Conservation (phyloP, 2,113 vertebrate species). For the Melanerpes formicivorus region DNA sequence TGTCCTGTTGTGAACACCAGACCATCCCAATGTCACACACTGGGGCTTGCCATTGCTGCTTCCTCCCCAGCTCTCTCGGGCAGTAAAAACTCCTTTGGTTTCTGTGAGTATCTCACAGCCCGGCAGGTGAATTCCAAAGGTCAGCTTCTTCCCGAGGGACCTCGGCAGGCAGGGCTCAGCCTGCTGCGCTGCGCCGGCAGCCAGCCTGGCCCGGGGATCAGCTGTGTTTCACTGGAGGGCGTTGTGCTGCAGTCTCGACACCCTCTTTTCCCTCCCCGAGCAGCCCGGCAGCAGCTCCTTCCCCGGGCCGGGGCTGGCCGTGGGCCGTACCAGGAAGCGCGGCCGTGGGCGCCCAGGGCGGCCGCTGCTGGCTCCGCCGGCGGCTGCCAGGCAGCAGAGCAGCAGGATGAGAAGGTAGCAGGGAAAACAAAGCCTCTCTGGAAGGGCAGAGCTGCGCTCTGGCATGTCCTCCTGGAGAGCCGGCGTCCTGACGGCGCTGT, state of each 20-base stretch:
- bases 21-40: fast-evolving
- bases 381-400: not conserved
- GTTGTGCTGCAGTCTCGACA: not conserved
- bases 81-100: no score
- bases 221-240: not conserved
- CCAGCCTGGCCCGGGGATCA: fast-evolving
- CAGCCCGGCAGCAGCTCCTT: not conserved
- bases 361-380: no score
- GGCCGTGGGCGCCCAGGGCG: not conserved
- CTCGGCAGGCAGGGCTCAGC: not conserved
- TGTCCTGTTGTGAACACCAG: not conserved
- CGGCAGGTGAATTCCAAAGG: not conserved
- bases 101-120: not conserved
- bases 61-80: not conserved
- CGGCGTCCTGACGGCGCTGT: not conserved
- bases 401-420: not conserved
- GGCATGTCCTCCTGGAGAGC: not conserved
- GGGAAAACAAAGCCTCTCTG: fast-evolving
- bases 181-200: fast-evolving
- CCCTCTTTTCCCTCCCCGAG: fast-evolving
- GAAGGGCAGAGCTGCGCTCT: not conserved
- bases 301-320: fast-evolving
- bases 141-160: not conserved
- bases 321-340: not conserved
- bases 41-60: not conserved